Percentiles rank a stretch among this genome's conserved stretches.
Evolutionary conservation across 1,140 invertebrate species (phyloP).

Genomic region (Nixonia krombeini): DNA sequence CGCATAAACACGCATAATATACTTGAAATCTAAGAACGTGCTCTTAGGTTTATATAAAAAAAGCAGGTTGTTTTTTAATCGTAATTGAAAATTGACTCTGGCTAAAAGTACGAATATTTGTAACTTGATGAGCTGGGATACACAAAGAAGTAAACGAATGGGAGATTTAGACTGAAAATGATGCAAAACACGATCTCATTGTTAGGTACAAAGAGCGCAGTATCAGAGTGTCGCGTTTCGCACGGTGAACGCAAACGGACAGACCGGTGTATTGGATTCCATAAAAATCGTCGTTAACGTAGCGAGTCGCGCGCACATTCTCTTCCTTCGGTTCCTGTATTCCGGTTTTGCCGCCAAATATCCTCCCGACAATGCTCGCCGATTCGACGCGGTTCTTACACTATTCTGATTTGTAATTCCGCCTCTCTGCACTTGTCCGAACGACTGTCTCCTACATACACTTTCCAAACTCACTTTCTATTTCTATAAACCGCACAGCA

Average conservation of each 20-base stretch:
- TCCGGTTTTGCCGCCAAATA: slow-evolving; percentile 4
- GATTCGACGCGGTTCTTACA: slow-evolving; percentile 8
- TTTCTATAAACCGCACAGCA: slow-evolving; percentile 27
- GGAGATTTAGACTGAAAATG: too few species aligned
- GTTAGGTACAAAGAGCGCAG: too few species aligned
- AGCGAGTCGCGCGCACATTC: slow-evolving; percentile 6
- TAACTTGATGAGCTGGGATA: too few species aligned
- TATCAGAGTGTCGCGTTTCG: too few species aligned
- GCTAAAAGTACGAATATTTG: too few species aligned
- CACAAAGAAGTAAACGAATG: neutral
- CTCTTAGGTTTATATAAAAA: too few species aligned
- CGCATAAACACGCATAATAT: too few species aligned
- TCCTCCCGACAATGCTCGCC: slow-evolving; percentile 11
- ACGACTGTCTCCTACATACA: slow-evolving; percentile 17
- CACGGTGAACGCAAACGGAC: neutral
- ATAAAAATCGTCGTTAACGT: slow-evolving; percentile 19
- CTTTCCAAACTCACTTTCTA: slow-evolving; percentile 44
- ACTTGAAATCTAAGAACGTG: too few species aligned
- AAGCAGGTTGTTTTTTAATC: too few species aligned
- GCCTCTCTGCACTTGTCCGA: slow-evolving; percentile 18
- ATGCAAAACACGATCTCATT: too few species aligned
- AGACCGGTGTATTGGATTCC: slow-evolving; percentile 29
- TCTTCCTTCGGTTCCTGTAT: neutral
- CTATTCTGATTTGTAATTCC: slow-evolving; percentile 12
- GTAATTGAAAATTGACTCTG: too few species aligned